These are phyloP conservation scores for Megalopta genalis DNA, from an alignment of 1,140 invertebrate genomes.

Conservation along the genomic window DNA sequence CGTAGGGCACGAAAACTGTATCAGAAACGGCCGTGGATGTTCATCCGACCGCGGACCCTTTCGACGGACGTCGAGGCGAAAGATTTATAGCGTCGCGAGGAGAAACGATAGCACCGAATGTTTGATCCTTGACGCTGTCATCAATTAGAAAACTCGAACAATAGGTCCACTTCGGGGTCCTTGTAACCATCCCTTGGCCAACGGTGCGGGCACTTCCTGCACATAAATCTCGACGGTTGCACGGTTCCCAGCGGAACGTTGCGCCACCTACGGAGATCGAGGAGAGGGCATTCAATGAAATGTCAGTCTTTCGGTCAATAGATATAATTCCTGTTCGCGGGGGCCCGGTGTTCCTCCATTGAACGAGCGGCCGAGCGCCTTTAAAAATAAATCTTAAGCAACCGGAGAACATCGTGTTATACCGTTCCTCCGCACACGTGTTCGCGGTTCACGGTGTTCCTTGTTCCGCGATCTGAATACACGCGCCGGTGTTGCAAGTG, in stretches of 20 bases:
- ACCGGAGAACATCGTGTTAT: conserved; percentile 3
- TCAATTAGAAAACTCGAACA: conserved; percentile 28
- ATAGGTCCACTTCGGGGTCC: conserved; percentile 6
- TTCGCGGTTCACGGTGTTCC: neutral
- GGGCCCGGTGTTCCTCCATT: conserved; percentile 1
- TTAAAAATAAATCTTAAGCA: conserved; percentile 3
- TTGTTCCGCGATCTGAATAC: neutral
- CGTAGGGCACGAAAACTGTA: no score
- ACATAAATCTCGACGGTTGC: conserved; percentile 32
- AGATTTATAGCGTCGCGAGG: neutral
- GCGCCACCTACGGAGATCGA: neutral
- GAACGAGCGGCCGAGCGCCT: neutral
- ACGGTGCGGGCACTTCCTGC: neutral
- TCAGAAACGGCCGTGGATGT: no score
- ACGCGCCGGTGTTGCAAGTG: neutral
- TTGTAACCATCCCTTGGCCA: conserved; percentile 21
- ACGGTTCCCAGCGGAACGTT: conserved; percentile 6
- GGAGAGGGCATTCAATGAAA: conserved; percentile 9
- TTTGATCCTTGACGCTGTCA: neutral
- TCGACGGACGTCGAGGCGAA: no score
- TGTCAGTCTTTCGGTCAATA: conserved; percentile 7
- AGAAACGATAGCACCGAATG: neutral
- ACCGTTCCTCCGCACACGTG: neutral
- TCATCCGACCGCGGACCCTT: no score
- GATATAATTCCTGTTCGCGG: conserved; percentile 11